phyloP scores from a whole-genome alignment of 2,888 invertebrate species.

The Laothoe populi region DNA sequence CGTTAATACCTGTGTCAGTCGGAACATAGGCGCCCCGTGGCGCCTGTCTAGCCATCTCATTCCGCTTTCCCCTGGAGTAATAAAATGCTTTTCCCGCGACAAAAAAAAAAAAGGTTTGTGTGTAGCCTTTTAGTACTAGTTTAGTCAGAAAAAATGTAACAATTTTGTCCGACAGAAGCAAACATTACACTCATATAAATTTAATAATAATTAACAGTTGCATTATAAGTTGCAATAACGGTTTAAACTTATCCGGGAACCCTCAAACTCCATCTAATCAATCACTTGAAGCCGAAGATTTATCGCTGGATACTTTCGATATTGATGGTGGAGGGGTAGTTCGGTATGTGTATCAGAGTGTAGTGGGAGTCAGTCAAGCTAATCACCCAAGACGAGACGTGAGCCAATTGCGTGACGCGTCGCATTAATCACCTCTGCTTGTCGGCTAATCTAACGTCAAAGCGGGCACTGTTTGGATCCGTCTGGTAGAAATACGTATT shows the following conservation, averaged over 20 bases:
- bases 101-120: too few relatives aligned
- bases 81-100: too few relatives aligned
- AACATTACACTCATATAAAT: too few relatives aligned
- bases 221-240: too few relatives aligned
- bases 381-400: conserved; percentile 42
- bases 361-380: conserved; percentile 40
- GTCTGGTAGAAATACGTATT: conserved; percentile 5
- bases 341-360: conserved; percentile 36
- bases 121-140: too few relatives aligned
- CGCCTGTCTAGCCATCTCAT: too few relatives aligned
- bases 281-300: conserved; percentile 16
- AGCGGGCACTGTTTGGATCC: not conserved
- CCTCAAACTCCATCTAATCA: not conserved
- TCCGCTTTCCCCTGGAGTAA: too few relatives aligned
- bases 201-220: too few relatives aligned
- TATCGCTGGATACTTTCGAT: conserved; percentile 16
- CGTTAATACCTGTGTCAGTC: too few relatives aligned
- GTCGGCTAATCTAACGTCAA: conserved; percentile 22
- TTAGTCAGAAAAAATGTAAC: too few relatives aligned
- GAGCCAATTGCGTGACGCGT: conserved; percentile 34
- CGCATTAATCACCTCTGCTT: conserved; percentile 41
- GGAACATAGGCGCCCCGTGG: too few relatives aligned
- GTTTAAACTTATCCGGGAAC: not conserved
- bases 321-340: conserved; percentile 31
- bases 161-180: too few relatives aligned